Evolutionary conservation across 2,888 invertebrate species (phyloP).

Genomic region (Hyposoter dolosus): DNA sequence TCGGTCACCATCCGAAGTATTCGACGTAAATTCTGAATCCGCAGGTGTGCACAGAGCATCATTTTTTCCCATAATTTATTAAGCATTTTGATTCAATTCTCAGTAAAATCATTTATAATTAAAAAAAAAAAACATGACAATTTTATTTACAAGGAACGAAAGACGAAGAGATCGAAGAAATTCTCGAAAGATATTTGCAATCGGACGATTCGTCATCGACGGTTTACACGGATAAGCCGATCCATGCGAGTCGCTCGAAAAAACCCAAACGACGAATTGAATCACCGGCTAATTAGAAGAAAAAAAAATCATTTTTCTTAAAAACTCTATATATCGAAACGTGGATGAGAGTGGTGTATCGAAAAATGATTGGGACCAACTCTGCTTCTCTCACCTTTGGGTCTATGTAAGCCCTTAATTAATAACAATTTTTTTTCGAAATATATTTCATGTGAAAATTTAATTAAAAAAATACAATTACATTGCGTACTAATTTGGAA

Average conservation of each 20-base stretch:
- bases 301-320: not conserved
- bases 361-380: not conserved
- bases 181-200: not conserved
- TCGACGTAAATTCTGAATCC: not conserved
- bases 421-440: not conserved
- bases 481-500: not conserved
- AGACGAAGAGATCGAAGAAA: not conserved
- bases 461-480: not conserved
- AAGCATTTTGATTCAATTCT: not conserved
- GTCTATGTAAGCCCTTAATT: not conserved
- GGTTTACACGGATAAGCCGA: not conserved
- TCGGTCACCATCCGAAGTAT: not conserved
- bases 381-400: no score
- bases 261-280: not conserved
- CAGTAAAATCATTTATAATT: no score
- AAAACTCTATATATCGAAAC: not conserved
- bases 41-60: not conserved
- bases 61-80: not conserved
- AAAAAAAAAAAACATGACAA: not conserved
- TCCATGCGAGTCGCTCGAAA: not conserved
- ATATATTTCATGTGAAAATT: not conserved
- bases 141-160: not conserved
- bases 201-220: constrained; percentile 21
- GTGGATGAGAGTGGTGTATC: not conserved
- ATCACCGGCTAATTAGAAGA: not conserved